Conservation (phyloP, 30 jellyfish, hydroid and myxozoan genomes). For the Sanderia malayensis region DNA sequence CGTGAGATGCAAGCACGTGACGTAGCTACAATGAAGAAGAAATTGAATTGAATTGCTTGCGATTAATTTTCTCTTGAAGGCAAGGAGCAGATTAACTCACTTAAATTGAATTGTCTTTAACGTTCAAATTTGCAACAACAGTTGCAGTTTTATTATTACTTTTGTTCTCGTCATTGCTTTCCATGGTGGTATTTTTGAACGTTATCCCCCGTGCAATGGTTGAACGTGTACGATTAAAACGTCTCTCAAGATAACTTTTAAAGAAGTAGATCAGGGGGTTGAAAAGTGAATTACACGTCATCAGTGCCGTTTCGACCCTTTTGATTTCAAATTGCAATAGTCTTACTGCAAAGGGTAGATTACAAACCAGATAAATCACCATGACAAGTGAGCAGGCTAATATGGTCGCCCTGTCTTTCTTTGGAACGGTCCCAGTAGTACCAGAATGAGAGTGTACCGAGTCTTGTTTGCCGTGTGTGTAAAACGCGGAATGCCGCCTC, state of each 20-base stretch:
- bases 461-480: not conserved
- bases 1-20: no score
- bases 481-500: not conserved
- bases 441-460: not conserved
- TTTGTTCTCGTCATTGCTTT: no score
- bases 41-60: no score
- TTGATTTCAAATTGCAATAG: not conserved
- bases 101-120: no score
- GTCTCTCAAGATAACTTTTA: slow-evolving; percentile 6
- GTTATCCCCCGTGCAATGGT: not conserved
- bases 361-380: slow-evolving; percentile 3
- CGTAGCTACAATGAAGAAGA: no score
- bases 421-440: not conserved
- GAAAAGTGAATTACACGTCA: slow-evolving; percentile 1
- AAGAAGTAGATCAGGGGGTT: slow-evolving; percentile 29
- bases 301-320: not conserved
- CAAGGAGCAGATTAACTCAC: no score
- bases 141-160: no score
- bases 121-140: no score
- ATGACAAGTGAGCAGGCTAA: not conserved
- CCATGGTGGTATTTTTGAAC: no score
- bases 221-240: not conserved
- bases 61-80: no score
- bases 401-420: slow-evolving; percentile 2
- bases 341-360: not conserved